Evolutionary conservation across 2,888 invertebrate genomes (phyloP).

Genomic region (Ochropacha duplaris): DNA sequence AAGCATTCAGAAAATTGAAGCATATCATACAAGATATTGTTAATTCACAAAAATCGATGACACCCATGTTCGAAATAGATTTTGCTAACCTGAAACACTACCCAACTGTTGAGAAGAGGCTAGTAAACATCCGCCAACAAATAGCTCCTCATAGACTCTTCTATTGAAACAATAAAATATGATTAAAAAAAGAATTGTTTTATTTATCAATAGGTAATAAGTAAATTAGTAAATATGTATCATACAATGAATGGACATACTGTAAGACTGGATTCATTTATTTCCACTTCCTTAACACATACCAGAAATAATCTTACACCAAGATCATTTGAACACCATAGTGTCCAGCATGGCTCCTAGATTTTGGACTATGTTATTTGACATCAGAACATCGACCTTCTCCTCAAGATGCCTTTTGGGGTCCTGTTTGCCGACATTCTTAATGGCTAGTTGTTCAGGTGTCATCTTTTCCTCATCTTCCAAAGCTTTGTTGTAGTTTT

Average conservation of each 20-base stretch:
- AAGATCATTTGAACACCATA: constrained; percentile 79
- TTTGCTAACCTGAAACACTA: constrained; percentile 51
- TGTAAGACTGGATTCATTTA: constrained; percentile 56
- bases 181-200: constrained; percentile 55
- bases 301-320: constrained; percentile 36
- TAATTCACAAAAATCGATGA: constrained; percentile 48
- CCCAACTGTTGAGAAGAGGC: constrained; percentile 48
- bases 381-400: constrained; percentile 98
- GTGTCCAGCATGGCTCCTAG: constrained; percentile 97
- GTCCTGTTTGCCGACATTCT: constrained; percentile 99
- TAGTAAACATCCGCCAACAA: constrained; percentile 53
- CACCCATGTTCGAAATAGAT: constrained; percentile 70
- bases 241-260: constrained; percentile 55
- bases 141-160: constrained; percentile 65
- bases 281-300: constrained; percentile 58
- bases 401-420: constrained; percentile 99
- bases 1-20: constrained; percentile 60
- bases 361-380: constrained; percentile 98
- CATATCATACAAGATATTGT: constrained; percentile 58
- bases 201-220: constrained; percentile 61
- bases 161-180: constrained; percentile 38
- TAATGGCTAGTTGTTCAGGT: constrained; percentile 98
- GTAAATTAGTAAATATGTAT: constrained; percentile 65
- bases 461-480: constrained; percentile 99
- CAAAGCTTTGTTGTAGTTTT: constrained; percentile 98